Evolutionary conservation across 2,797 vertebrate species (phyloP).

Genomic region (Platalea minor): DNA sequence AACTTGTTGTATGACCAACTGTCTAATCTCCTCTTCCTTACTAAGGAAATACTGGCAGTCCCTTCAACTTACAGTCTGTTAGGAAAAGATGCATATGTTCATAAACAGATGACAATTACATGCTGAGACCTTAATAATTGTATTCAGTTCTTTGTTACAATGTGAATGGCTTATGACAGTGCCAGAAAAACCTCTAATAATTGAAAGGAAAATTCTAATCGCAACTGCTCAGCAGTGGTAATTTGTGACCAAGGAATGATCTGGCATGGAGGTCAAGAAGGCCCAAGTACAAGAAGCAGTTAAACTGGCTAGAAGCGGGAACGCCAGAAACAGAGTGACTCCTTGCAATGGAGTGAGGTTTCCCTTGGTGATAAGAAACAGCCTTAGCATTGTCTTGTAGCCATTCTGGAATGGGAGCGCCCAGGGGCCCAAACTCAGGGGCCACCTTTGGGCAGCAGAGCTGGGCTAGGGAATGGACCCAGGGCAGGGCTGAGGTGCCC

Average conservation of each 20-base stretch:
- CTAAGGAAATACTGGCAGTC: neutral
- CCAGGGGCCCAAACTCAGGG: no score
- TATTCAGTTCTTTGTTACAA: neutral
- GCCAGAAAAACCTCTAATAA: neutral
- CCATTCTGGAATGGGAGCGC: accelerated
- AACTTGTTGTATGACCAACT: neutral
- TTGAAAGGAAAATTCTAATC: neutral
- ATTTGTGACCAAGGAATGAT: no score
- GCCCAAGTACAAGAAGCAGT: accelerated
- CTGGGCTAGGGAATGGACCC: neutral
- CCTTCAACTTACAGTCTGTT: neutral
- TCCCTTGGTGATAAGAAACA: neutral
- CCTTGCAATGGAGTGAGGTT: neutral
- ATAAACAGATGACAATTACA: neutral
- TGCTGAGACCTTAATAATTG: neutral
- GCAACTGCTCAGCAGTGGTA: neutral
- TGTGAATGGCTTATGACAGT: neutral
- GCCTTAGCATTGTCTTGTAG: neutral
- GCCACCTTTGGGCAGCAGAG: neutral
- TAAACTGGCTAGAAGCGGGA: neutral
- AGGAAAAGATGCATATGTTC: neutral
- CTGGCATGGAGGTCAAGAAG: neutral
- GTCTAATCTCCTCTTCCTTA: neutral
- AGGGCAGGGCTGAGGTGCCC: neutral
- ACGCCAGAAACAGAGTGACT: neutral